A percentile compares a stretch with the other conserved stretches of the same genome.
Evolutionary conservation across 2,797 vertebrate genomes (phyloP).

Genomic region (Siniperca scherzeri): DNA sequence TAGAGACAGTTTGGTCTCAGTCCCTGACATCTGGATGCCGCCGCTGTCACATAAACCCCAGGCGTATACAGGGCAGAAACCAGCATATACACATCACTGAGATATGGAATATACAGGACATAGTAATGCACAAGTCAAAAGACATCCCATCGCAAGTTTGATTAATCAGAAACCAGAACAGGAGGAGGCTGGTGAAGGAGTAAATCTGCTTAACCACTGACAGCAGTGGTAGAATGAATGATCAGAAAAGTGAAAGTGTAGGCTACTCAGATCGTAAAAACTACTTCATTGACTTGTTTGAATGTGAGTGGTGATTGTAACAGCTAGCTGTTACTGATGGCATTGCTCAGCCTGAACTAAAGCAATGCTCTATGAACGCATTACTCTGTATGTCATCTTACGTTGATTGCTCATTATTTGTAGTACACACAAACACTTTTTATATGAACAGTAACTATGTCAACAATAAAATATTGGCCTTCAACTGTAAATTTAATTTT

Average conservation of each 20-base stretch:
- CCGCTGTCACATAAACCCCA: slow-evolving; percentile 48
- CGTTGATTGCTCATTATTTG: neutral
- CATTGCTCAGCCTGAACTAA: slow-evolving; percentile 13
- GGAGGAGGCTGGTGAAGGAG: slow-evolving; percentile 1
- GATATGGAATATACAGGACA: slow-evolving; percentile 32
- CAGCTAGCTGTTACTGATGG: slow-evolving; percentile 8
- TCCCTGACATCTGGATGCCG: slow-evolving; percentile 69
- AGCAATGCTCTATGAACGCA: neutral
- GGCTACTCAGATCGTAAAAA: neutral
- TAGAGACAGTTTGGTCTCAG: slow-evolving; percentile 55
- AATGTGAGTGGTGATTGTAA: slow-evolving; percentile 26
- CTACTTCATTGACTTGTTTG: slow-evolving; percentile 23
- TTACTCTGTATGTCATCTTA: neutral
- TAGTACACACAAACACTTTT: neutral
- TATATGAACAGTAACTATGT: slow-evolving; percentile 1
- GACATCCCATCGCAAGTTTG: slow-evolving; percentile 25
- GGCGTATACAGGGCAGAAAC: slow-evolving; percentile 42
- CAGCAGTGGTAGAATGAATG: slow-evolving; percentile 14
- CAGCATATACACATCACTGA: slow-evolving; percentile 43
- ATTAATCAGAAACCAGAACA: slow-evolving; percentile 33
- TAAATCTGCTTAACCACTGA: slow-evolving; percentile 16
- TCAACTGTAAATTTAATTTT: neutral
- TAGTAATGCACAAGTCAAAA: slow-evolving; percentile 36
- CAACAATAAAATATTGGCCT: neutral
- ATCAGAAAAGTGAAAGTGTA: slow-evolving; percentile 14